Evolutionary conservation across 1,140 invertebrate genomes (phyloP).

Genomic region (Mactra quadrangularis): DNA sequence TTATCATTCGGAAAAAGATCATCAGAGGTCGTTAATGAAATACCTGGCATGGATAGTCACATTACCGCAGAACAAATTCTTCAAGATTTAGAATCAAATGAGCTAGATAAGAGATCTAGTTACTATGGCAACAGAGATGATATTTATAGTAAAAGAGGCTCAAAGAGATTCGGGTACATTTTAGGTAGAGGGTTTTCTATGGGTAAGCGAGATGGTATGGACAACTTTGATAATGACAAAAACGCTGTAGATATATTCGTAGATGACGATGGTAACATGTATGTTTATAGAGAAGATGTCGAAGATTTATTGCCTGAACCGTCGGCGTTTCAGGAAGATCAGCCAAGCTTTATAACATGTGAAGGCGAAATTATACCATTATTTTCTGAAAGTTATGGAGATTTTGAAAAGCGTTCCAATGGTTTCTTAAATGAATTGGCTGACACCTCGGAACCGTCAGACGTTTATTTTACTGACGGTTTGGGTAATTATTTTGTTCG

Average conservation of each 20-base stretch:
- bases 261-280: slow-evolving; percentile 7
- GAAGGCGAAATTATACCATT: not conserved
- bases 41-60: not conserved
- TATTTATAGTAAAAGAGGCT: slow-evolving; percentile 10
- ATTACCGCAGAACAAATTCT: not conserved
- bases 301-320: not conserved
- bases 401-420: not conserved
- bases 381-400: not conserved
- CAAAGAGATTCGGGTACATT: slow-evolving; percentile 27
- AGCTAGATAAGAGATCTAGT: not conserved
- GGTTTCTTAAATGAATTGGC: not conserved
- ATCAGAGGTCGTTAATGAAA: not conserved
- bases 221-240: not conserved
- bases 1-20: slow-evolving; percentile 40
- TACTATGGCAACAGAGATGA: slow-evolving; percentile 3
- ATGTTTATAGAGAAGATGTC: not conserved
- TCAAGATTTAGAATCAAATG: not conserved
- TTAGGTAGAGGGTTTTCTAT: slow-evolving; percentile 33
- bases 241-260: slow-evolving; percentile 15
- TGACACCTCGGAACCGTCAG: no score
- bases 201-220: slow-evolving; percentile 12
- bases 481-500: not conserved
- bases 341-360: not conserved
- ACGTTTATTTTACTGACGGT: not conserved
- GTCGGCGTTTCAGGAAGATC: not conserved